Conservation (phyloP, 1,140 invertebrate genomes). For the Diploscapter pachys region DNA sequence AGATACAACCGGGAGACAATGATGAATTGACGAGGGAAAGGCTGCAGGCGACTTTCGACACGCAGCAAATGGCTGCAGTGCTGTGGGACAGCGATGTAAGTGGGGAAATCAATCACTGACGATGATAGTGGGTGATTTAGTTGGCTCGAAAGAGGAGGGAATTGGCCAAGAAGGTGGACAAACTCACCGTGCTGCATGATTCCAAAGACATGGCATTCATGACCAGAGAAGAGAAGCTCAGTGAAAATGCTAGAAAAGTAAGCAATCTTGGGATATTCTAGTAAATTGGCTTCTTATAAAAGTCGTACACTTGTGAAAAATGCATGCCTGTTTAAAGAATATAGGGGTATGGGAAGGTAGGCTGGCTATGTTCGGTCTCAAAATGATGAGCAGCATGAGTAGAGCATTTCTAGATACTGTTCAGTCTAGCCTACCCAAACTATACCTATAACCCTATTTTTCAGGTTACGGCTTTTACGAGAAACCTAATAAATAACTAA, state of each 20-base stretch:
- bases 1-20: conserved; percentile 58
- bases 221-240: conserved; percentile 80
- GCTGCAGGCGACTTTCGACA: conserved; percentile 72
- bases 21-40: conserved; percentile 74
- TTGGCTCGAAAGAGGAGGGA: conserved; percentile 65
- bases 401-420: not conserved
- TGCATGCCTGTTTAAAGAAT: not conserved
- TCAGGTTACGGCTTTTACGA: not conserved
- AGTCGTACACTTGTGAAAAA: not conserved
- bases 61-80: conserved; percentile 72
- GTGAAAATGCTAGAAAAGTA: conserved; percentile 76
- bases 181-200: conserved; percentile 68
- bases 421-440: not conserved
- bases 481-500: conserved; percentile 6
- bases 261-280: conserved; percentile 59
- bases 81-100: conserved; percentile 60
- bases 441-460: not conserved
- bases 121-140: not conserved
- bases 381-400: no score
- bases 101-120: not conserved
- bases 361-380: no score
- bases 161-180: conserved; percentile 64
- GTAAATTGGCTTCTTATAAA: not conserved
- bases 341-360: conserved; percentile 2
- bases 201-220: conserved; percentile 72